Evolutionary conservation across 2,113 vertebrate genomes (phyloP).

Genomic region (Mastomys natalensis): DNA sequence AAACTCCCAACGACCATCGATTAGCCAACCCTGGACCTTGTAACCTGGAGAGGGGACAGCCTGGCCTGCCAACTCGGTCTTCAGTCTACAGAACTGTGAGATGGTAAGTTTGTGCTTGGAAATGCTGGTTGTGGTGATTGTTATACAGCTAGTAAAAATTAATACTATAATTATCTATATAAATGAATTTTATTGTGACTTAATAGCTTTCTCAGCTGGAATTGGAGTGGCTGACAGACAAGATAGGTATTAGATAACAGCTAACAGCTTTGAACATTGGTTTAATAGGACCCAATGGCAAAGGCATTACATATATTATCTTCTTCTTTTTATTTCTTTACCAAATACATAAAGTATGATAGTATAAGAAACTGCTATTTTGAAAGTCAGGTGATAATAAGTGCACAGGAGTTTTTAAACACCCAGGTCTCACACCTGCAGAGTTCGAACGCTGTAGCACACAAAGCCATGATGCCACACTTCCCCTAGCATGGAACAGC

Average conservation of each 20-base stretch:
- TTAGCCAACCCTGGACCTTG: background rate
- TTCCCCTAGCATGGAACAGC: background rate
- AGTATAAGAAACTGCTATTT: background rate
- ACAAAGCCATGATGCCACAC: background rate
- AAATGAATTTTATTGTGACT: background rate
- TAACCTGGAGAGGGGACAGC: background rate
- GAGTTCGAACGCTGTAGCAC: background rate
- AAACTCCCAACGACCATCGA: background rate
- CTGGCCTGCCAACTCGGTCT: background rate
- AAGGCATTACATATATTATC: background rate
- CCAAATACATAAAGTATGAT: background rate
- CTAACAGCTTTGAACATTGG: background rate
- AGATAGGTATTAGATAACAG: background rate
- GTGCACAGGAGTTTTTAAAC: background rate
- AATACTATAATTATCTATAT: background rate
- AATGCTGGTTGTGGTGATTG: background rate
- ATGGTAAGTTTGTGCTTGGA: background rate
- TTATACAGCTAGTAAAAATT: background rate
- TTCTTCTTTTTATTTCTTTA: constrained; percentile 13
- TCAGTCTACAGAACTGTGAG: background rate
- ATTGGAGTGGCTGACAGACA: background rate
- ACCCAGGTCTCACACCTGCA: background rate
- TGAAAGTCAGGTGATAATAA: background rate
- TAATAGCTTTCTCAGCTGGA: background rate
- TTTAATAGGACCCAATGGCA: background rate